A percentile compares a stretch with the other conserved stretches of the same genome.
These are phyloP conservation scores for Onychostoma macrolepis DNA, from an alignment of 2,113 vertebrate species.

Conservation along the genomic window DNA sequence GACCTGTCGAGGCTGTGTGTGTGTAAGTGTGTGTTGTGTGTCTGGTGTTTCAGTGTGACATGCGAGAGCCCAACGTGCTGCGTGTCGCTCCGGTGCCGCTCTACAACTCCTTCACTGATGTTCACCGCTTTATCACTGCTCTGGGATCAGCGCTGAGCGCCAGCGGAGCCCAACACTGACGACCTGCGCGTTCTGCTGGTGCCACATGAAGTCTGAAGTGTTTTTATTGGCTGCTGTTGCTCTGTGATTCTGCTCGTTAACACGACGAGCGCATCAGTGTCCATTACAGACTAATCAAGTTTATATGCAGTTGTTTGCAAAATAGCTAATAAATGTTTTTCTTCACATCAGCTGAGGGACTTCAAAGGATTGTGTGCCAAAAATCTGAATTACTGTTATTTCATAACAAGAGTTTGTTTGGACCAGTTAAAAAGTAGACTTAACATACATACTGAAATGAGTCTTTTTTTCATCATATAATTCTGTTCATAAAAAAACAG, in stretches of 20 bases:
- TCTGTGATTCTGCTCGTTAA: neutral
- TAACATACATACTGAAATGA: neutral
- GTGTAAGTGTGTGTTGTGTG: neutral
- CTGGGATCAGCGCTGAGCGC: conserved; percentile 75
- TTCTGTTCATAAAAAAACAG: no score
- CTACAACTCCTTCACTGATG: conserved; percentile 93
- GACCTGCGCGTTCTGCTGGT: no score
- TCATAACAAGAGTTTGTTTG: neutral
- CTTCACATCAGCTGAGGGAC: neutral
- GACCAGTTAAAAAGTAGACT: neutral
- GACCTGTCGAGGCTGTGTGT: neutral
- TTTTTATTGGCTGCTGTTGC: neutral
- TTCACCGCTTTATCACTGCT: conserved; percentile 83
- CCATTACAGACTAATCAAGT: neutral
- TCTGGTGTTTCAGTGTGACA: conserved; percentile 83
- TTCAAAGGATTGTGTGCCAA: neutral
- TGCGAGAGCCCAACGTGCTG: conserved; percentile 86
- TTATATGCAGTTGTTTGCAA: neutral
- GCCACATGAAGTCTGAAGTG: neutral
- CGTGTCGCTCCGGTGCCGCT: conserved; percentile 89
- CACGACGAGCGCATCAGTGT: neutral
- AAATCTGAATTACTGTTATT: no score
- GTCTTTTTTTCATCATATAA: neutral
- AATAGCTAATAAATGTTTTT: neutral
- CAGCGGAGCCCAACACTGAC: neutral